phyloP scores from a whole-genome alignment of 2,888 invertebrate species.

The Eristalis pertinax region DNA sequence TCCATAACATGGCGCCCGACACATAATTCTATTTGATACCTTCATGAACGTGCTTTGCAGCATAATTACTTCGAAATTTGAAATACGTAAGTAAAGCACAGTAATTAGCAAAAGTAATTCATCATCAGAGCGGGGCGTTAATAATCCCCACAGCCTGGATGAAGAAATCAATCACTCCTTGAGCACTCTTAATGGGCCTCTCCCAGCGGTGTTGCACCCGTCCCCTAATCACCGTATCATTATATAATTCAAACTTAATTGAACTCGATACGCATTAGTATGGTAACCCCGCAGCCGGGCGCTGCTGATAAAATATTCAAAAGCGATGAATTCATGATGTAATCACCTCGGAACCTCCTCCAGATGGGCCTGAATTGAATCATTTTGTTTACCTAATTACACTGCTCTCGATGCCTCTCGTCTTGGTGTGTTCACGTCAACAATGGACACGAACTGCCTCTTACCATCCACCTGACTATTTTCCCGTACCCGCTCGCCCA shows the following conservation, averaged over 20 bases:
- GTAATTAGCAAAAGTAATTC: background rate
- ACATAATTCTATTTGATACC: background rate
- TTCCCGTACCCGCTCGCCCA: background rate
- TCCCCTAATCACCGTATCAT: background rate
- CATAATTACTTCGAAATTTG: background rate
- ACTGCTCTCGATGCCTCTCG: background rate
- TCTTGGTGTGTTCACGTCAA: background rate
- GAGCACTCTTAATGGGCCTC: background rate
- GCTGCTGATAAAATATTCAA: slow-evolving; percentile 11
- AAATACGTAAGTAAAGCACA: background rate
- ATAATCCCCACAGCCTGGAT: background rate
- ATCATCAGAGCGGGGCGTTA: background rate
- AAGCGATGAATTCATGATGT: slow-evolving; percentile 1
- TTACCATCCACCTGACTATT: background rate
- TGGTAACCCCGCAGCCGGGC: background rate
- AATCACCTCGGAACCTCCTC: slow-evolving; percentile 4
- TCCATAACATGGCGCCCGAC: background rate
- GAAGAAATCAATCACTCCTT: background rate
- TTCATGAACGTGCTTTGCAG: background rate
- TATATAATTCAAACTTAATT: background rate
- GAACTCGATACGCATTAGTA: background rate
- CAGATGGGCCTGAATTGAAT: background rate
- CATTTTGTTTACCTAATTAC: slow-evolving; percentile 26
- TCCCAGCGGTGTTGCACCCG: background rate
- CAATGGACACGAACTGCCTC: background rate